Percentiles rank a stretch among this genome's conserved stretches.
These are phyloP conservation scores for Dreissena rostriformis DNA, from an alignment of 1,140 invertebrate genomes.

Conservation along the genomic window DNA sequence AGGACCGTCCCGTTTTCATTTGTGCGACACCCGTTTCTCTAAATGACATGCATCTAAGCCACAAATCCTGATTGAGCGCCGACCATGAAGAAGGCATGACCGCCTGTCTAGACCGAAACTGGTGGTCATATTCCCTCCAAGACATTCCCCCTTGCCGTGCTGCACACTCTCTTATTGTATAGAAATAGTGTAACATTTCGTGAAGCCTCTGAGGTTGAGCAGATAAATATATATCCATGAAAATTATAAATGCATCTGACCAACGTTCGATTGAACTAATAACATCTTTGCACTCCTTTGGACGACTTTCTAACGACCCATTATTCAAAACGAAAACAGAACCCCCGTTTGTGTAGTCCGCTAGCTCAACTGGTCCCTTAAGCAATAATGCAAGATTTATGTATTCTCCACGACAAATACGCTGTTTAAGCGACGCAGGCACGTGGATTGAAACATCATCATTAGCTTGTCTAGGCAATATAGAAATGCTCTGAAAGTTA, in stretches of 20 bases:
- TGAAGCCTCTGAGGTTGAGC: neutral
- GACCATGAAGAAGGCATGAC: neutral
- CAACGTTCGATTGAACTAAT: constrained; percentile 2
- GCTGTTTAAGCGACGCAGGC: no score
- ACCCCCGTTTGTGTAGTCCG: neutral
- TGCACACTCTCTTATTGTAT: constrained; percentile 7
- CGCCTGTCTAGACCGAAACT: constrained; percentile 5
- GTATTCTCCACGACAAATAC: no score
- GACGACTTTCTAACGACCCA: neutral
- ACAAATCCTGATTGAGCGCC: neutral
- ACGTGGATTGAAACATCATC: no score
- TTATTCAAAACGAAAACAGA: neutral
- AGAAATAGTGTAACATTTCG: constrained; percentile 10
- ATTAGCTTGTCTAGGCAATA: no score
- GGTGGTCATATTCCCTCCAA: constrained; percentile 9
- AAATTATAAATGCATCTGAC: constrained; percentile 9
- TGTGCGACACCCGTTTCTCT: neutral
- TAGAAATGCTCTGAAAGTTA: no score
- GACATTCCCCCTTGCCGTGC: neutral
- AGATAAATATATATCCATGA: neutral
- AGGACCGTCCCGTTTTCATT: no score
- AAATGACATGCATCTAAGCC: neutral
- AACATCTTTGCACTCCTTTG: neutral
- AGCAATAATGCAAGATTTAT: constrained; percentile 12
- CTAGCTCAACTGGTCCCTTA: neutral